phyloP scores from a whole-genome alignment of 2,888 invertebrate genomes.

The Drosophila peninsularis region DNA sequence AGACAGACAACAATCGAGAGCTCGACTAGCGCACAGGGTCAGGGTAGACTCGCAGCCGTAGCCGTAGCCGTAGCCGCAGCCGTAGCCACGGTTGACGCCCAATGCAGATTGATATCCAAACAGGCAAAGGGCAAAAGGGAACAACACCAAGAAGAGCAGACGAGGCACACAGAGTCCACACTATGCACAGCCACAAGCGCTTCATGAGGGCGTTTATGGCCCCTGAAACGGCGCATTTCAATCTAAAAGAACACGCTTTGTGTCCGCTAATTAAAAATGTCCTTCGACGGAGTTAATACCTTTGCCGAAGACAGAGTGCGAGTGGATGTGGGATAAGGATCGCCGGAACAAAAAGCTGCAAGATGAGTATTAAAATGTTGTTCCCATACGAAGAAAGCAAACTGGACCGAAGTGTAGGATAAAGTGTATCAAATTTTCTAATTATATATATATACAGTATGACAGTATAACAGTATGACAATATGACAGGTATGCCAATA shows the following conservation, averaged over 20 bases:
- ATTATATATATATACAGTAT: neutral
- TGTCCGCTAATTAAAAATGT: slow-evolving; percentile 74
- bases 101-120: slow-evolving; percentile 70
- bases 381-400: neutral
- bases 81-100: slow-evolving; percentile 60
- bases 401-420: neutral
- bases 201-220: slow-evolving; percentile 61
- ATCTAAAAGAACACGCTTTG: slow-evolving; percentile 61
- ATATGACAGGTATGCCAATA: neutral
- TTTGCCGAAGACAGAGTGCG: neutral
- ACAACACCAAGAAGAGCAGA: slow-evolving; percentile 34
- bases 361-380: neutral
- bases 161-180: slow-evolving; percentile 34
- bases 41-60: slow-evolving; percentile 30
- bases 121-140: slow-evolving; percentile 36
- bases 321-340: neutral
- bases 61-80: slow-evolving; percentile 27
- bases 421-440: too few species aligned
- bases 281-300: slow-evolving; percentile 54
- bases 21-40: slow-evolving; percentile 46
- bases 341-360: neutral
- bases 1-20: slow-evolving; percentile 44
- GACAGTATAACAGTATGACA: neutral
- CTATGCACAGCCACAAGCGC: slow-evolving; percentile 49
- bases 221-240: slow-evolving; percentile 58